Conservation (phyloP, 92 coral and sea anemone species). For the Epizoanthus stellaris region DNA sequence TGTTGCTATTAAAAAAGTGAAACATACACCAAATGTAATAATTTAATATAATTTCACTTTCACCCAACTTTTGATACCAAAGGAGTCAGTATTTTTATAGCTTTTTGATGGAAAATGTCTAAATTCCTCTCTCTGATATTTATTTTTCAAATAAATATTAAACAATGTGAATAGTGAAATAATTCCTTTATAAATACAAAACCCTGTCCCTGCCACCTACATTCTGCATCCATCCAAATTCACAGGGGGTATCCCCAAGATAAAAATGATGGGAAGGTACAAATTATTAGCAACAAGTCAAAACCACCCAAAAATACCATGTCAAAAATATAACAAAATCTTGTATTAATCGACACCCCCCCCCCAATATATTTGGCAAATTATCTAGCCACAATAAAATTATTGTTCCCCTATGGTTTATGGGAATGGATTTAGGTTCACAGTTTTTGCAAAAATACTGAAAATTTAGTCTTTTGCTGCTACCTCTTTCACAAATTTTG, state of each 20-base stretch:
- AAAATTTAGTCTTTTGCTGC: slow-evolving; percentile 1
- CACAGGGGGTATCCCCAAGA: neutral
- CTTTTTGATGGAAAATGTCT: neutral
- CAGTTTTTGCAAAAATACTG: neutral
- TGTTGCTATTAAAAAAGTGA: neutral
- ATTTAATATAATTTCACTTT: neutral
- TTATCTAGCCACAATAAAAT: neutral
- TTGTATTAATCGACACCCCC: neutral
- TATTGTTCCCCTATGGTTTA: neutral
- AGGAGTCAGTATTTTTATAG: neutral
- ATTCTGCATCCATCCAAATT: neutral
- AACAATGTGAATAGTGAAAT: neutral
- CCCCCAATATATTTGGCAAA: neutral
- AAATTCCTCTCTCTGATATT: neutral
- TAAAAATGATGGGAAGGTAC: slow-evolving; percentile 3
- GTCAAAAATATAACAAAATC: slow-evolving; percentile 1
- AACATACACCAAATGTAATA: slow-evolving; percentile 8
- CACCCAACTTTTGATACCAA: neutral
- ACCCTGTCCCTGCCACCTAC: neutral
- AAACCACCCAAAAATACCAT: neutral
- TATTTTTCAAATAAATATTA: neutral
- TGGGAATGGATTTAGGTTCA: neutral
- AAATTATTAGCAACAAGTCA: neutral
- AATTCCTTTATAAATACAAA: too few relatives aligned
- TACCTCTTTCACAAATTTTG: neutral